Evolutionary conservation across 2,797 vertebrate species (phyloP), one percentile per base, ranked within the genome.

Genomic region (Sparidentex hasta): DNA sequence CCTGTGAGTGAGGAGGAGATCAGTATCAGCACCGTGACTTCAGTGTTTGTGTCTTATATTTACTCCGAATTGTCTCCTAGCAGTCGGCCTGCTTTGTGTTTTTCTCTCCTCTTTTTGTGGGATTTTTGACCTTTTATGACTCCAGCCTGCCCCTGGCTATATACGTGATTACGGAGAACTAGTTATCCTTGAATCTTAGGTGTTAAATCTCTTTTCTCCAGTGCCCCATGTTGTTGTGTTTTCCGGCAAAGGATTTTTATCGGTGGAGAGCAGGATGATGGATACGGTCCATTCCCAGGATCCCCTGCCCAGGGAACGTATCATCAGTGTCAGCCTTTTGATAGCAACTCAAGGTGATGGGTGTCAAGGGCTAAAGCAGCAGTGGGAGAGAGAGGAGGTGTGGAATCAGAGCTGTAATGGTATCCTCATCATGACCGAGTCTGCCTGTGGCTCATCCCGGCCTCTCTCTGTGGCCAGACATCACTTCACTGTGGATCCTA

Each of bases 241-340:
- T 85, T 73, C 74, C 9, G 12, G 71, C 61, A 55, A 83, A 64
- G 57, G 73, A 62, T 90, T 88, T 52, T 88, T 90, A 84, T 91
- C 46, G 65, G 70, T 67, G 72, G 46, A 46, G 74, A 80, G 68
- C 76, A 63, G 87, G 77, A 78, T 92, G 92, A 94, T 93, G 90
- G 90, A 93, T 91, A 72, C 68, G 72, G 84, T 88, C 80, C 85
- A 83, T 87, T 92, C 88, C 68, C 86, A 86, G 75, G 80, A 87
- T 86, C 83, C 74, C 77, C 79, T 75, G 78, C 82, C 71, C 78
- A 74, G 79, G 78, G 73, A 90, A 82, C 65, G 72, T 62, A 88
- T 91, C 91, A 82, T 88, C 88, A 78, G 70, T 88, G 85, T 85
- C 88, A 90, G 89, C 62, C 84, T 89, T 87, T 87, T 89, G 86